These are phyloP conservation scores for Coreius guichenoti DNA, from an alignment of 2,797 vertebrate species.

Conservation along the genomic window DNA sequence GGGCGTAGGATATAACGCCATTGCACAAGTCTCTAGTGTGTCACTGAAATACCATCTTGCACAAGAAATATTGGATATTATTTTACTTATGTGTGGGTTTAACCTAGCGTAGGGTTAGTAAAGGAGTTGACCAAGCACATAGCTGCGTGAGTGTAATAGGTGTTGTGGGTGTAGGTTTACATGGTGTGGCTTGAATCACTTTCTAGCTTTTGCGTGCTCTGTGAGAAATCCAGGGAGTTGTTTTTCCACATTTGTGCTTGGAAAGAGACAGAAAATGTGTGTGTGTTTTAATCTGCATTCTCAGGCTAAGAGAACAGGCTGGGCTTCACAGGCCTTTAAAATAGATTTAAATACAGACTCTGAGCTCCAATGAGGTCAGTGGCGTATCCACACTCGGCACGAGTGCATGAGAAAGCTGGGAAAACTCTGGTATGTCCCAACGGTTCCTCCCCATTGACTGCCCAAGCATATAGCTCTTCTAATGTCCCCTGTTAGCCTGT, in stretches of 20 bases:
- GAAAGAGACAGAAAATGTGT: constrained; percentile 34
- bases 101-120: constrained; percentile 34
- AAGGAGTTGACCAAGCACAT: constrained; percentile 30
- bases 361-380: constrained; percentile 73
- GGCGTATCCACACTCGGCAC: constrained; percentile 48
- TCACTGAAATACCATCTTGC: constrained; percentile 38
- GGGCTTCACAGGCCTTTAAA: constrained; percentile 69
- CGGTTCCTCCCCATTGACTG: constrained; percentile 34
- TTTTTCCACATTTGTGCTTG: constrained; percentile 50
- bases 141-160: constrained; percentile 22
- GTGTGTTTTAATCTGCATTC: constrained; percentile 28
- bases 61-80: constrained; percentile 40
- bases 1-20: constrained; percentile 21
- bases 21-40: constrained; percentile 35
- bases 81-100: constrained; percentile 52
- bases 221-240: constrained; percentile 49
- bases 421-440: constrained; percentile 45
- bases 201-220: constrained; percentile 39
- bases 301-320: constrained; percentile 46
- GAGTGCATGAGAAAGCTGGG: constrained; percentile 63
- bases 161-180: constrained; percentile 49
- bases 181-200: constrained; percentile 48
- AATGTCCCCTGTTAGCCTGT: constrained; percentile 18
- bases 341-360: constrained; percentile 84
- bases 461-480: constrained; percentile 10